Evolutionary conservation across 2,113 vertebrate species (phyloP), one percentile per base, ranked within the genome.

Genomic region (Carassius gibelio): DNA sequence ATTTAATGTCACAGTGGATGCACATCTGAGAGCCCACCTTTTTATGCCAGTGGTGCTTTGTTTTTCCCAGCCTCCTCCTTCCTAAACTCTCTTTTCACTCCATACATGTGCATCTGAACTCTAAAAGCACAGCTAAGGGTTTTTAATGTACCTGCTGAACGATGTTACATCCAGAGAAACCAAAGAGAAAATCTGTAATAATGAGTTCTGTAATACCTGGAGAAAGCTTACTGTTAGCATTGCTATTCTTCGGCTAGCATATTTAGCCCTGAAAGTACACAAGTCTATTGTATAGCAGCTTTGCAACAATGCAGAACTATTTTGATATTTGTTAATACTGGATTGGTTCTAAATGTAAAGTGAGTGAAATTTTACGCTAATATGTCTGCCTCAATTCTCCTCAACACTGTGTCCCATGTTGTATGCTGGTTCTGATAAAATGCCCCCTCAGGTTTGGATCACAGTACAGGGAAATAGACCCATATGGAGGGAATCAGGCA

Each of bases 1-100:
- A 2, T 30, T 30, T 85, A 66, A 52, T 83, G 59, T 92, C 80
- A 91, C 4, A 52, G 76, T 77, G 88, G 89, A 88, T 87, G 90
- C 48, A 87, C 59, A 86, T 45, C 57, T 50, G 75, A 84, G 83
- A 84, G 77, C 15, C 62, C 82, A 30, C 30, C 30, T 30, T 30
- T 30, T 30, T 30, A 30, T 30, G 30, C 30, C 30, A 30, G 30
- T 30, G 30, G 30, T 30, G 30, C 30, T 30, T 30, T 30, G 30
- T 30, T 30, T 30, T 30, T 30, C 30, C 30, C 30, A 30, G 30
- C 30, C 30, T 30, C 30, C 30, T 30, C 30, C 30, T 30, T 30
- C 30, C 30, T 30, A 30, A 30, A 30, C 30, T 30, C 30, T 30
- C 30, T 30, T 30, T 30, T 30, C 30, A 30, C 30, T 30, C 30